A percentile compares a stretch with the other conserved stretches of the same genome.
phyloP scores from a whole-genome alignment of 2,888 invertebrate species.

The Panzeria rudis region DNA sequence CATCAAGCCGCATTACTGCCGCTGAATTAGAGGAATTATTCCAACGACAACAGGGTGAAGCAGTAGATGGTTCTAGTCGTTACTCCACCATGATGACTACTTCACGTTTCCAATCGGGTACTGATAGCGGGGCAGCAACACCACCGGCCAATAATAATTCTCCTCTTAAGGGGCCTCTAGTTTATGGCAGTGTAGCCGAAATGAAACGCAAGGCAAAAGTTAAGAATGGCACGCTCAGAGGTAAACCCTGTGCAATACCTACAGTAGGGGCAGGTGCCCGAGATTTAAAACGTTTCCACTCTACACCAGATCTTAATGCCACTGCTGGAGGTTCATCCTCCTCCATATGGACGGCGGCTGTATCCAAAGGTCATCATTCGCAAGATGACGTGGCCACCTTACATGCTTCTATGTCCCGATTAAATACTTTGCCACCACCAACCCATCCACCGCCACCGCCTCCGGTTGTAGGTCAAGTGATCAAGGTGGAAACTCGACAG shows the following conservation, averaged over 20 bases:
- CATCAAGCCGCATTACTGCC: slow-evolving; percentile 94
- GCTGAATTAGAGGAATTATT: slow-evolving; percentile 96
- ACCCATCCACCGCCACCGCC: slow-evolving; percentile 93
- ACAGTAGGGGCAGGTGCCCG: slow-evolving; percentile 79
- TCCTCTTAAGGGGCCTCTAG: slow-evolving; percentile 87
- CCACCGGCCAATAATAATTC: slow-evolving; percentile 86
- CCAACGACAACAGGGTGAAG: slow-evolving; percentile 91
- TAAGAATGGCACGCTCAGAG: slow-evolving; percentile 82
- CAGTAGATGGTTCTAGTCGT: slow-evolving; percentile 84
- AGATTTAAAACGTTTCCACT: slow-evolving; percentile 91
- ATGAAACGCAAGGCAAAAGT: slow-evolving; percentile 91
- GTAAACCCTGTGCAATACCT: slow-evolving; percentile 83
- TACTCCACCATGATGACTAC: slow-evolving; percentile 88
- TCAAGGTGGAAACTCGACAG: slow-evolving; percentile 87
- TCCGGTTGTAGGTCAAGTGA: slow-evolving; percentile 88
- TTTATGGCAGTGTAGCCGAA: slow-evolving; percentile 97
- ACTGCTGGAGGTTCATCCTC: slow-evolving; percentile 83
- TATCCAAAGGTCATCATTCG: slow-evolving; percentile 86
- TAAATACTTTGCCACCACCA: slow-evolving; percentile 88
- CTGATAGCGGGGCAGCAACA: slow-evolving; percentile 86
- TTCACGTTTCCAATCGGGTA: slow-evolving; percentile 88
- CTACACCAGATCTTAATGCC: slow-evolving; percentile 92
- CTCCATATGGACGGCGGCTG: slow-evolving; percentile 81
- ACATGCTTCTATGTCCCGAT: slow-evolving; percentile 83
- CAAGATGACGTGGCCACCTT: slow-evolving; percentile 88